Evolutionary conservation across 2,797 vertebrate genomes (phyloP), one percentile per base, ranked within the genome.

Genomic region (Sebastes umbrosus): DNA sequence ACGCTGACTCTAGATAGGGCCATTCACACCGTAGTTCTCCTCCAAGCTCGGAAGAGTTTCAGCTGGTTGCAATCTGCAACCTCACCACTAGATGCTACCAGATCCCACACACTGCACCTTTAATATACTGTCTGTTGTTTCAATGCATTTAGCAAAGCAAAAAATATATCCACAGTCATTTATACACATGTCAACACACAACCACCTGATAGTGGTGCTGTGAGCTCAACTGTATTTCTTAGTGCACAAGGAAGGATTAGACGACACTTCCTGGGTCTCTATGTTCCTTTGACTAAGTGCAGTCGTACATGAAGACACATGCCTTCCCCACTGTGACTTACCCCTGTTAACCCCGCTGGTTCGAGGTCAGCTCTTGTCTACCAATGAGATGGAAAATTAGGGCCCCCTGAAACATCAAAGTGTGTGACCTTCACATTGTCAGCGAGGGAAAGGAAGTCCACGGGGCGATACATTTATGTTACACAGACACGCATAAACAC

Each of bases 381-480:
- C 77, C 73, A 70, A 67, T 55, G 78, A 85, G 11, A 64, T 82
- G 87, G 84, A 90, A 84, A 76, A 83, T 80, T 20, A 54, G 79
- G 73, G 77, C 65, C 88, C 88, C 83, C 87, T 72, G 55, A 78
- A 81, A 87, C 82, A 83, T 86, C 68, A 84, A 80, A 86, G 67
- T 62, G n/a, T 2, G 6, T 64, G 72, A 87, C 70, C 77, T 54
- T 58, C 4, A 1, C 34, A 54, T 69, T 77, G 75, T 71, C 24
- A 43, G 14, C 1, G 13, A 39, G 75, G 55, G 36, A 34, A 43
- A 39, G 20, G 50, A 55, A 59, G 77, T 75, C 69, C 3, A 0
- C 1, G 34, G 55, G 71, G 75, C 83, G 70, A 84, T 46, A 73
- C 69, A 78, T 84, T 71, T 79, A 69, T 57, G 64, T 80, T 75